phyloP scores from a whole-genome alignment of 1,140 invertebrate species.

The Drosophila sp. region DNA sequence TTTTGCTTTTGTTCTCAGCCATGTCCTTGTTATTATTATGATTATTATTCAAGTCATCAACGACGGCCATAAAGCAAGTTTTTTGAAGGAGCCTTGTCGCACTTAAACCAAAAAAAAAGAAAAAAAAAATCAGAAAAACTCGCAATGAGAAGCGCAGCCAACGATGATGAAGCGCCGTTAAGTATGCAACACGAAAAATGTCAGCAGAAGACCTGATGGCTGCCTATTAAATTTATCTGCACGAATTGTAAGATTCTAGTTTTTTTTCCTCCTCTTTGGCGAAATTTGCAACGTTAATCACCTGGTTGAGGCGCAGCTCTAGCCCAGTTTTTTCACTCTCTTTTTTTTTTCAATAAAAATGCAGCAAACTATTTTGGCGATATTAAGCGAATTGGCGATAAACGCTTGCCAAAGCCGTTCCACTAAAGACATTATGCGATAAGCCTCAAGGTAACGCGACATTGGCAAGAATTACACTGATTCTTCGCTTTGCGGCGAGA shows the following conservation, averaged over 20 bases:
- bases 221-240: constrained; percentile 76
- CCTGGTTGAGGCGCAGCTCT: neutral
- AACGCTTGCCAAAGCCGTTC: constrained; percentile 60
- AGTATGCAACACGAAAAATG: constrained; percentile 19
- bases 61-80: constrained; percentile 74
- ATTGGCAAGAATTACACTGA: constrained; percentile 34
- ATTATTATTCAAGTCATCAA: constrained; percentile 81
- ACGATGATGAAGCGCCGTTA: constrained; percentile 36
- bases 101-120: constrained; percentile 43
- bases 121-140: constrained; percentile 3
- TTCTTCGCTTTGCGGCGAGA: neutral
- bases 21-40: constrained; percentile 80
- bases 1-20: constrained; percentile 70
- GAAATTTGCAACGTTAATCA: constrained; percentile 47
- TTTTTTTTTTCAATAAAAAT: constrained; percentile 1
- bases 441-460: constrained; percentile 72
- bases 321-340: neutral
- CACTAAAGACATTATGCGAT: constrained; percentile 62
- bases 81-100: constrained; percentile 58
- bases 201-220: constrained; percentile 27
- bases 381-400: constrained; percentile 56
- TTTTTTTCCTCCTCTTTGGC: neutral
- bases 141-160: constrained; percentile 32
- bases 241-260: constrained; percentile 42
- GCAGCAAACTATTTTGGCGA: constrained; percentile 56